Evolutionary conservation across 2,888 invertebrate genomes (phyloP), one percentile per base, ranked within the genome.

Genomic region (Hirtodrosophila trivittata): DNA sequence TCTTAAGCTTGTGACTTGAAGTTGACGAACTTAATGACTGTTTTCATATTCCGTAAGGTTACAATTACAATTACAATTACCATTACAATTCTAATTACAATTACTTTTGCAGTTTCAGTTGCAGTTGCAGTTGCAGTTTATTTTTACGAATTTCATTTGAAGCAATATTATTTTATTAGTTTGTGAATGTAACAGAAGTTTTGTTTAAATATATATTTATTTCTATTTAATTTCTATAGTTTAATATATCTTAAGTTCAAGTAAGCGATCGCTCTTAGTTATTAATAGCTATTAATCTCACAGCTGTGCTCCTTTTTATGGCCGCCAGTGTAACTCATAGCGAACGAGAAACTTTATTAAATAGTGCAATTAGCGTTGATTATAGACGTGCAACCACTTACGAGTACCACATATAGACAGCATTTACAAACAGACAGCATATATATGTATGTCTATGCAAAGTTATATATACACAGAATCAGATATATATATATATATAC

Each of bases 351-450:
- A 51, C 56, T 62, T 62, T 46, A 77, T 62, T 56, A 62, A 65
- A 75, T 78, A 85, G 78, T 78, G 77, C 77, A 78, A 78, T 78
- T 77, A 77, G 82, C 78, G 82, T 78, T 66, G 70, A 67, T 69
- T 63, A n/a, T n/a, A 77, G 60, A 73, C 69, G 68, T 67, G 49
- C 46, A 69, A 50, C 68, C 51, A 68, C 41, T 68, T 68, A 68
- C 57, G 57, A 70, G 75, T 70, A 70, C 70, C 70, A 47, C 28
- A 68, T 54, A 69, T 60, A 58, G 55, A 66, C 60, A 38, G 70
- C 70, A 73, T 74, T 70, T 70, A 70, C 54, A 73, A 38, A 54
- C 42, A 42, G 14, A 4, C 10, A 21, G 30, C 30, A 21, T 37
- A 56, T 49, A 35, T 37, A 12, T 50, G 14, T 55, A 47, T 49